These are phyloP conservation scores for Nymphicus hollandicus DNA, from an alignment of 2,113 vertebrate genomes.

Conservation along the genomic window DNA sequence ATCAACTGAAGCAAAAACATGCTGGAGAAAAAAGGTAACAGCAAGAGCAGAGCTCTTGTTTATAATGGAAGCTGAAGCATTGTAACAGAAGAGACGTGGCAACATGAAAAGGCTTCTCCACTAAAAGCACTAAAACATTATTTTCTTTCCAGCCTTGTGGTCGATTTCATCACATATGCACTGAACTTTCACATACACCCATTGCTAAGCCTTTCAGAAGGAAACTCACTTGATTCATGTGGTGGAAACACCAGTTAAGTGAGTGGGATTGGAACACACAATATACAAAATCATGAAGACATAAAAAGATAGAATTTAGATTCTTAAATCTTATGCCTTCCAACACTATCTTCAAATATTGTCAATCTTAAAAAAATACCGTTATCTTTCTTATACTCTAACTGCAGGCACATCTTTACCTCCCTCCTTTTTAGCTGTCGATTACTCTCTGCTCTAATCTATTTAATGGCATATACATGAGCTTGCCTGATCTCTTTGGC, in stretches of 20 bases:
- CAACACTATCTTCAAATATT: neutral
- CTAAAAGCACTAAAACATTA: neutral
- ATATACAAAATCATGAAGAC: neutral
- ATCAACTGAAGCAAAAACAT: neutral
- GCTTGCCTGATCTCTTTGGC: neutral
- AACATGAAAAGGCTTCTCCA: neutral
- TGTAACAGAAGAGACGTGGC: neutral
- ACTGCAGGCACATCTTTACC: neutral
- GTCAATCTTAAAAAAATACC: neutral
- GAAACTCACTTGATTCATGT: neutral
- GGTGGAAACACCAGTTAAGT: neutral
- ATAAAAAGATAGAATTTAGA: neutral
- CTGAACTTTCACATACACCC: neutral
- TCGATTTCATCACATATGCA: neutral
- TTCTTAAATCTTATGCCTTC: neutral
- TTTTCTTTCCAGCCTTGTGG: neutral
- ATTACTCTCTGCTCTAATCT: neutral
- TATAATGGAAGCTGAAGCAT: neutral
- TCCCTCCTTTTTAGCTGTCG: neutral
- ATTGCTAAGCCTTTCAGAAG: neutral
- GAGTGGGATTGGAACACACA: neutral
- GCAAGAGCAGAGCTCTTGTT: neutral
- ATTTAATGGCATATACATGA: neutral
- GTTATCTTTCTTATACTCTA: neutral
- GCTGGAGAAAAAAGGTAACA: neutral